Percentiles rank a stretch among this genome's conserved stretches.
Conservation (phyloP, 1,140 invertebrate species). For the Drosophila rhopaloa region DNA sequence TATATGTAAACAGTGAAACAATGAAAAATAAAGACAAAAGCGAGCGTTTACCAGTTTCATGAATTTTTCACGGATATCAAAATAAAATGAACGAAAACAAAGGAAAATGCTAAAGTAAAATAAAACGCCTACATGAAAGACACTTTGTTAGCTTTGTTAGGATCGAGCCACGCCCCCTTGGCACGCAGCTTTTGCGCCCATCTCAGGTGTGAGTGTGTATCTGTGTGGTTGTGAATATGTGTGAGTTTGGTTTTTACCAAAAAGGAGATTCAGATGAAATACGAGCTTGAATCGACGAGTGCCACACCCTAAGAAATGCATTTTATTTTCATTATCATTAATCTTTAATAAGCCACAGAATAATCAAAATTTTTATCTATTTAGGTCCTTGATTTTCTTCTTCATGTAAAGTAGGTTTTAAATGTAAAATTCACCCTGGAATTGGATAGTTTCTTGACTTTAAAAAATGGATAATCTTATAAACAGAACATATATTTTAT, state of each 20-base stretch:
- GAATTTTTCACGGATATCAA: conserved; percentile 33
- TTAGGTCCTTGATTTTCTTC: too few species aligned
- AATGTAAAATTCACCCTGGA: too few species aligned
- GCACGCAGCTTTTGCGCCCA: background rate
- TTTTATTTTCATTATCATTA: too few species aligned
- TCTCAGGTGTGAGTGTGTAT: conserved; percentile 25
- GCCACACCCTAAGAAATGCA: background rate
- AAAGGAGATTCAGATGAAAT: conserved; percentile 12
- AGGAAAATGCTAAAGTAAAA: conserved; percentile 30
- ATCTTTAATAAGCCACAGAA: too few species aligned
- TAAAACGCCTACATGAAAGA: conserved; percentile 29
- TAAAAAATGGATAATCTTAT: too few species aligned
- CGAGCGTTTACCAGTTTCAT: conserved; percentile 31
- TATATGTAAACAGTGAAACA: conserved; percentile 39
- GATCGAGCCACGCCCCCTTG: conserved; percentile 5
- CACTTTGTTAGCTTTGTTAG: conserved; percentile 44
- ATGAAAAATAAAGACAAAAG: conserved; percentile 18
- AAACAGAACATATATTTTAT: too few species aligned
- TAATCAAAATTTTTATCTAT: too few species aligned
- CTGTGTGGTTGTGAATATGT: conserved; percentile 2
- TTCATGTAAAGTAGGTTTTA: too few species aligned
- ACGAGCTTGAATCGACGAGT: conserved; percentile 6
- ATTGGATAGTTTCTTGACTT: too few species aligned
- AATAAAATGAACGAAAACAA: conserved; percentile 34
- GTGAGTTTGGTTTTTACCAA: background rate